Conservation (phyloP, 2,113 vertebrate genomes). For the Notiomystis cincta region DNA sequence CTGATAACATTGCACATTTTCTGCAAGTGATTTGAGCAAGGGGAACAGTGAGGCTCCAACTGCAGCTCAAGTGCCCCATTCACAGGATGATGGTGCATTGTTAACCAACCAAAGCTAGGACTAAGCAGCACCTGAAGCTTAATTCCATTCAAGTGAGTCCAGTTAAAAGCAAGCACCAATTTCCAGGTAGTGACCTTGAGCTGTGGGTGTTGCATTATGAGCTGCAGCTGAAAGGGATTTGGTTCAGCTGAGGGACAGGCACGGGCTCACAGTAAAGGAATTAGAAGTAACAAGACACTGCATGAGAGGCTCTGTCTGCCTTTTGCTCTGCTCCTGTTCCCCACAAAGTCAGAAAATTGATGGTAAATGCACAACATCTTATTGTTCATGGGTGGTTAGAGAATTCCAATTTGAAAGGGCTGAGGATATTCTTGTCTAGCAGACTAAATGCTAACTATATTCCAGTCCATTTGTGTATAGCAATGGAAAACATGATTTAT, state of each 20-base stretch:
- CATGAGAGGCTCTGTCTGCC: background rate
- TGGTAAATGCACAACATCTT: constrained; percentile 10
- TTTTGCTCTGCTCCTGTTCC: constrained; percentile 12
- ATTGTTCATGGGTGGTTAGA: constrained; percentile 35
- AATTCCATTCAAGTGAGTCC: background rate
- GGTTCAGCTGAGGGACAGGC: background rate
- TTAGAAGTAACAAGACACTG: constrained; percentile 5
- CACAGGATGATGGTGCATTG: background rate
- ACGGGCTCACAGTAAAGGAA: constrained; percentile 23
- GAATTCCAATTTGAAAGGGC: constrained; percentile 52
- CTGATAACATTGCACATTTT: background rate
- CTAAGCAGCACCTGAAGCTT: background rate
- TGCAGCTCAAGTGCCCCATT: background rate
- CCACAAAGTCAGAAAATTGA: constrained; percentile 62
- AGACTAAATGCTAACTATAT: background rate
- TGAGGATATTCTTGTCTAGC: background rate
- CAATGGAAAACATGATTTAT: constrained; percentile 28
- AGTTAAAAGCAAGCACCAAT: background rate
- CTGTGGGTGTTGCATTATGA: background rate
- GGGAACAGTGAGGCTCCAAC: background rate
- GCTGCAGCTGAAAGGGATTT: background rate
- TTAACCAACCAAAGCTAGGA: background rate
- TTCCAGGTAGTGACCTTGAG: background rate
- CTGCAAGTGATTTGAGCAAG: background rate
- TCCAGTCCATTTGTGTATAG: background rate